These are phyloP conservation scores for Rostratula benghalensis DNA, from an alignment of 2,113 vertebrate species.

Conservation along the genomic window DNA sequence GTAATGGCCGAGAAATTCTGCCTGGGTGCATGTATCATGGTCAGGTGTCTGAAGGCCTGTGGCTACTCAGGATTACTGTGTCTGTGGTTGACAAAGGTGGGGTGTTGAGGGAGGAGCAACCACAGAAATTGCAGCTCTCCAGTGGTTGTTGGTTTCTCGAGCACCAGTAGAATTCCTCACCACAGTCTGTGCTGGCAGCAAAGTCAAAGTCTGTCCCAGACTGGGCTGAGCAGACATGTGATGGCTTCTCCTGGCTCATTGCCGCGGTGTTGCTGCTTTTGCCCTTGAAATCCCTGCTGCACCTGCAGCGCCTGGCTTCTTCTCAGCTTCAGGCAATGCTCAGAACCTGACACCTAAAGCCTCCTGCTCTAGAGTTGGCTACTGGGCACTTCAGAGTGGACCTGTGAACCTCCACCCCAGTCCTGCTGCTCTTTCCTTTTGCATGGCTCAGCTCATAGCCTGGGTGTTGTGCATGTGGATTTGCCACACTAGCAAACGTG, in stretches of 20 bases:
- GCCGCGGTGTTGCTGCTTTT: not conserved
- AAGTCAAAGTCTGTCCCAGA: not conserved
- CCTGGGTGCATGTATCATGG: fast-evolving
- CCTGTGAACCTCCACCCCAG: not conserved
- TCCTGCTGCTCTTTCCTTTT: not conserved
- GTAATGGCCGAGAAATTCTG: not conserved
- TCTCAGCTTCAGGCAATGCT: not conserved
- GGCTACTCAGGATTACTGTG: not conserved
- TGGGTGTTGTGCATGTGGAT: not conserved
- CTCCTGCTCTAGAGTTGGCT: not conserved
- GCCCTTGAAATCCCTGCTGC: not conserved
- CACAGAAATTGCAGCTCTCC: not conserved
- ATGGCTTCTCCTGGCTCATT: not conserved
- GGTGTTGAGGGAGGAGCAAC: not conserved
- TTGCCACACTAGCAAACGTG: fast-evolving
- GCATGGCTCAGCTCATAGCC: not conserved
- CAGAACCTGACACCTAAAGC: not conserved
- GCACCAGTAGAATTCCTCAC: not conserved
- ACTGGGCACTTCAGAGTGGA: not conserved
- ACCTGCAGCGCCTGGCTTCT: not conserved
- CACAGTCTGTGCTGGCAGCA: not conserved
- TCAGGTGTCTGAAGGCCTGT: not conserved
- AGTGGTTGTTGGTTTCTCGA: not conserved
- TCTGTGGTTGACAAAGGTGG: not conserved
- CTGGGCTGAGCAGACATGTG: fast-evolving